A percentile compares a stretch with the other conserved stretches of the same genome.
Conservation (phyloP, 2,888 invertebrate genomes). For the Zaprionus bogoriensis region DNA sequence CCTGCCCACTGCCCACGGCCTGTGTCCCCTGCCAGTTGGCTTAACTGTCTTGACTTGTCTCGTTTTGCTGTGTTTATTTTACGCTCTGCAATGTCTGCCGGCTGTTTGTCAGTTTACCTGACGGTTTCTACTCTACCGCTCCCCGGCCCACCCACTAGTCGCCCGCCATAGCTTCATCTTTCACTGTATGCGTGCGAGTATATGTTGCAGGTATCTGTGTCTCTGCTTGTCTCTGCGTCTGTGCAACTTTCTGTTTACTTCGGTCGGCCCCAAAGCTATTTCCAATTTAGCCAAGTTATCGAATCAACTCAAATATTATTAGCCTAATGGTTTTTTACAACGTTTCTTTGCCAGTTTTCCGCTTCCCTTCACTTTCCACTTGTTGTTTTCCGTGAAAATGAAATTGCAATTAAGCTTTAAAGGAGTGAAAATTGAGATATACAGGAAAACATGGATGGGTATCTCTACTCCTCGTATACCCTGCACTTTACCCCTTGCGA, state of each 20-base stretch:
- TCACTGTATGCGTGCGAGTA: constrained; percentile 13
- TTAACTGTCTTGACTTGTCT: constrained; percentile 56
- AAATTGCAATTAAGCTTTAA: neutral
- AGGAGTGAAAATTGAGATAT: neutral
- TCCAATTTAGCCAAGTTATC: constrained; percentile 63
- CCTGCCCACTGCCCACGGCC: neutral
- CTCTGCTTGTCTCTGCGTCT: neutral
- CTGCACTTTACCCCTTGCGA: neutral
- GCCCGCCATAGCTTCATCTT: neutral
- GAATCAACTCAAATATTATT: constrained; percentile 67
- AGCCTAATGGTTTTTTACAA: constrained; percentile 46
- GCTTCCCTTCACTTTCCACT: neutral
- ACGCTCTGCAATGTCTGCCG: constrained; percentile 53
- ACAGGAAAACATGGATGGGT: too few species aligned
- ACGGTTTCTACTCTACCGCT: constrained; percentile 28
- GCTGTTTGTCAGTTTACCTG: constrained; percentile 48
- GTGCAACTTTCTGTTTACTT: neutral
- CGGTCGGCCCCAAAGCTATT: constrained; percentile 35
- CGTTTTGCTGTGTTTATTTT: constrained; percentile 57
- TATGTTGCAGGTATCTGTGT: constrained; percentile 11
- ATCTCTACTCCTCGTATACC: neutral
- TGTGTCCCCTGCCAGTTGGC: constrained; percentile 14
- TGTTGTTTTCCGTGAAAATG: too few species aligned
- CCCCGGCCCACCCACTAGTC: neutral
- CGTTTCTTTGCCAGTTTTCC: neutral